Conservation (phyloP, 2,888 invertebrate species). For the Tenthredo amoena region DNA sequence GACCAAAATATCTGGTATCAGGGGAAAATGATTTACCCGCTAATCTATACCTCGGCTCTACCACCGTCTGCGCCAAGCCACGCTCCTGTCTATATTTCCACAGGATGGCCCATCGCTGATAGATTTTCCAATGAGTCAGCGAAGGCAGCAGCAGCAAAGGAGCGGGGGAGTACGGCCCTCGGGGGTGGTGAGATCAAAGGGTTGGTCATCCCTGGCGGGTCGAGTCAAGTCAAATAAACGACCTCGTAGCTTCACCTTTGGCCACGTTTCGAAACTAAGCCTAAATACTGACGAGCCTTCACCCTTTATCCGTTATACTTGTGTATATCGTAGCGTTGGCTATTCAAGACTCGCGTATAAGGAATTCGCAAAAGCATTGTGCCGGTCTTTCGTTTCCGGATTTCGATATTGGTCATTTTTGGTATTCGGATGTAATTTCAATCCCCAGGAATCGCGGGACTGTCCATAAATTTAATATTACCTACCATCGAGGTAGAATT, state of each 20-base stretch:
- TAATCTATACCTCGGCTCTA: slow-evolving; percentile 31
- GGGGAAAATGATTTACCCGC: slow-evolving; percentile 38
- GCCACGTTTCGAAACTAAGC: slow-evolving; percentile 67
- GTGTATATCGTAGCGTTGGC: slow-evolving; percentile 3
- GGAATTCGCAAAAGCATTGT: not conserved
- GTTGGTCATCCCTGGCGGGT: slow-evolving; percentile 73
- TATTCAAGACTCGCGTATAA: slow-evolving; percentile 50
- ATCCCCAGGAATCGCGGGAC: not conserved
- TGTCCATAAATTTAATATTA: not conserved
- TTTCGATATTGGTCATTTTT: not conserved
- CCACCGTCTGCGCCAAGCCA: not conserved
- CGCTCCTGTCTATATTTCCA: slow-evolving; percentile 45
- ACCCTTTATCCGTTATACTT: slow-evolving; percentile 56
- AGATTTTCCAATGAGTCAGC: slow-evolving; percentile 69
- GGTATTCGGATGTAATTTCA: not conserved
- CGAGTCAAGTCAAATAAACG: slow-evolving; percentile 77
- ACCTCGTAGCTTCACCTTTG: slow-evolving; percentile 68
- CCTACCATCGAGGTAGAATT: slow-evolving; percentile 7
- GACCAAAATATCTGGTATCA: slow-evolving; percentile 4
- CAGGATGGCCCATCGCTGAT: slow-evolving; percentile 62
- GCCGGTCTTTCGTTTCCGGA: not conserved
- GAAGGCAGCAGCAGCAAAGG: slow-evolving; percentile 62
- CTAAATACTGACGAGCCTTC: slow-evolving; percentile 69
- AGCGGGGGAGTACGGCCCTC: slow-evolving; percentile 60
- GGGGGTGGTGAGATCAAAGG: slow-evolving; percentile 75